Evolutionary conservation across 2,888 invertebrate genomes (phyloP).

Genomic region (Cheilosia scutellata): DNA sequence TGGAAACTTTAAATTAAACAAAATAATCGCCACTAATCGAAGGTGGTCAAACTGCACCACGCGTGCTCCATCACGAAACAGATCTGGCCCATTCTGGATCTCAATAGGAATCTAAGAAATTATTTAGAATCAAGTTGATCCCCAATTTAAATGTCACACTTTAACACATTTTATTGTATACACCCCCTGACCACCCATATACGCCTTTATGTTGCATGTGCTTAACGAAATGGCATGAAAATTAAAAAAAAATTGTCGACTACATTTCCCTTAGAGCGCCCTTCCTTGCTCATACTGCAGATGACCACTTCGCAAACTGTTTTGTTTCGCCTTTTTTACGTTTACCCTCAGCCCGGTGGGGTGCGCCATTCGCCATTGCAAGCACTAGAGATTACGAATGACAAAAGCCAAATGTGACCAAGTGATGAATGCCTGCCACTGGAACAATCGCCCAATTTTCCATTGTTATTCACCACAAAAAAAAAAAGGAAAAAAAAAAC

Average conservation of each 20-base stretch:
- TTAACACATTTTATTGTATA: slow-evolving; percentile 4
- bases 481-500: slow-evolving; percentile 26
- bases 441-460: slow-evolving; percentile 73
- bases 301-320: slow-evolving; percentile 55
- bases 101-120: too few species aligned
- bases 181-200: background rate
- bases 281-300: slow-evolving; percentile 9
- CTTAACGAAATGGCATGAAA: slow-evolving; percentile 25
- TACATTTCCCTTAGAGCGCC: background rate
- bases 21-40: too few species aligned
- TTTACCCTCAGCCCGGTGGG: slow-evolving; percentile 4
- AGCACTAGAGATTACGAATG: slow-evolving; percentile 64
- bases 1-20: too few species aligned
- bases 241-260: slow-evolving; percentile 26
- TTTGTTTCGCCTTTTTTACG: slow-evolving; percentile 8
- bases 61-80: too few species aligned
- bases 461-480: slow-evolving; percentile 57
- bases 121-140: background rate
- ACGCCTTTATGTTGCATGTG: too few species aligned
- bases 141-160: background rate
- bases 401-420: slow-evolving; percentile 74
- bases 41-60: too few species aligned
- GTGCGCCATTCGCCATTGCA: slow-evolving; percentile 7
- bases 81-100: too few species aligned
- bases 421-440: slow-evolving; percentile 72